Evolutionary conservation across 2,888 invertebrate species (phyloP), one percentile per base, ranked within the genome.

Genomic region (Ethmia dodecea): DNA sequence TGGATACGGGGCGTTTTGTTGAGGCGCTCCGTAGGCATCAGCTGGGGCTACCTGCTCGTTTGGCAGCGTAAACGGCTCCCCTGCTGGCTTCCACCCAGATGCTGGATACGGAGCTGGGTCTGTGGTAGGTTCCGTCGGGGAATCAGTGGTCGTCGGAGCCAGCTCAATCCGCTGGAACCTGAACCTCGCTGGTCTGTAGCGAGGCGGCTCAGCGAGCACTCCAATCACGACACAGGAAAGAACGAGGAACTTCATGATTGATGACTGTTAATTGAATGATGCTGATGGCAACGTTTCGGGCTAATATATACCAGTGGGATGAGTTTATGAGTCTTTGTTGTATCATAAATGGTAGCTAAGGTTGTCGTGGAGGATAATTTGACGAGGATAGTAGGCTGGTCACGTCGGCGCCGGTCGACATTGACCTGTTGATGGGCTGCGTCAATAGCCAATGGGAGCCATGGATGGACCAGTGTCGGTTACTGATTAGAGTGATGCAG

Each of bases 161-260:
- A 86, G 45, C 42, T 81, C 81, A 40, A 73, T 75, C n/a, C 86
- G 69, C 68, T 84, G 80, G 45, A 60, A 73, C 39, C 80, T 60
- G 55, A 83, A 78, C 74, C 81, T 78, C 77, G 78, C 79, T 24
- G 77, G 73, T 51, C 66, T 62, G 47, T 71, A 76, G 60, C 86
- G 83, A 76, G 86, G 86, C 15, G 62, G 75, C 45, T 83, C 83
- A 71, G 79, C 79, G 9, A 68, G 34, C 1, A 55, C 77, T 15
- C 62, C 67, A 6, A 52, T 56, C 22, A 71, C 35, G 14, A 75
- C 42, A 51, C 69, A 73, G 35, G 59, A 56, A 9, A 80, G 37
- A 3, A 84, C 47, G 10, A 75, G 41, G 40, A 60, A 56, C 68
- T 79, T 80, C 84, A 86, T 86, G 51, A 31, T 66, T 54, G 52